Percentiles rank a stretch among this genome's conserved stretches.
These are phyloP conservation scores for Neomorphus geoffroyi DNA, from an alignment of 2,797 vertebrate genomes.

Conservation along the genomic window DNA sequence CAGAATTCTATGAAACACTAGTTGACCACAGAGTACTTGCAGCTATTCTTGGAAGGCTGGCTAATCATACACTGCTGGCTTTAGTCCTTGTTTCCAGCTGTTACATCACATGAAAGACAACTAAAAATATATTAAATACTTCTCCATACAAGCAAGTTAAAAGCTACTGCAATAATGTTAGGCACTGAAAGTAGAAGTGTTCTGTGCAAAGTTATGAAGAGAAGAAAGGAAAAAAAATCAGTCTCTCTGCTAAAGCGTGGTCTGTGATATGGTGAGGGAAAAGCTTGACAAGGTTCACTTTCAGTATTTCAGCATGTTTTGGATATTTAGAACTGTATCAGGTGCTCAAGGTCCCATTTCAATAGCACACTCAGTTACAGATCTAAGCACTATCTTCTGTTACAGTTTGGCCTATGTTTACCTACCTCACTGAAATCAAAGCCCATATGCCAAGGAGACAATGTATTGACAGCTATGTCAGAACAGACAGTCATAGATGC, in stretches of 20 bases:
- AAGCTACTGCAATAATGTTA: constrained; percentile 8
- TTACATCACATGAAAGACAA: constrained; percentile 60
- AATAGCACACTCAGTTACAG: not conserved
- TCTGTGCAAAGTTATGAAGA: not conserved
- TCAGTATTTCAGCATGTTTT: not conserved
- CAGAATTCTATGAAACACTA: not conserved
- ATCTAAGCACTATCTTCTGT: not conserved
- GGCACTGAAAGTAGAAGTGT: not conserved
- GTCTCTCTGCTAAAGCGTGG: not conserved
- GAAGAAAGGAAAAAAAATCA: not conserved
- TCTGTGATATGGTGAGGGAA: not conserved
- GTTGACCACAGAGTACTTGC: constrained; percentile 9
- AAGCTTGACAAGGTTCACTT: not conserved
- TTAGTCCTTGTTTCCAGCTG: constrained; percentile 60
- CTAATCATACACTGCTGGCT: constrained; percentile 48
- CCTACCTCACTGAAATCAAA: not conserved
- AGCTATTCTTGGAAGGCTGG: constrained; percentile 58
- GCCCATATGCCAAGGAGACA: not conserved
- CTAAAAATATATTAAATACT: constrained; percentile 67
- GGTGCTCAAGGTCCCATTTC: not conserved
- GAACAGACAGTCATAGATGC: not conserved
- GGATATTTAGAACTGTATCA: not conserved
- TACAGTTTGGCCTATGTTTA: not conserved
- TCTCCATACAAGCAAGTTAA: constrained; percentile 45
- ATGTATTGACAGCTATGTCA: not conserved